These are phyloP conservation scores for Campoletis sonorensis DNA, from an alignment of 1,140 invertebrate genomes.

Conservation along the genomic window DNA sequence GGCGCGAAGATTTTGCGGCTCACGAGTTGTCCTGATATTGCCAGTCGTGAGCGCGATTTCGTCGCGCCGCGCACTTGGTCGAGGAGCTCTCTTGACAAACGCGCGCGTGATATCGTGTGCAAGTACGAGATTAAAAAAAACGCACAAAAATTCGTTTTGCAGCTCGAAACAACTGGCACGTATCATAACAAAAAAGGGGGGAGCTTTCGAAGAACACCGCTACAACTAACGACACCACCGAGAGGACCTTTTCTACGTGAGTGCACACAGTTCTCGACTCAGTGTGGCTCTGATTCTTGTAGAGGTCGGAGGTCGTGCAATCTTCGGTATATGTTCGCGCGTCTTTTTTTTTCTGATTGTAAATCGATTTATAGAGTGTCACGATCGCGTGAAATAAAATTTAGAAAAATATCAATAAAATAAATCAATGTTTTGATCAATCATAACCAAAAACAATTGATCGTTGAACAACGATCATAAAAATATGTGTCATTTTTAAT, in stretches of 20 bases:
- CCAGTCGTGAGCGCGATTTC: constrained; percentile 70
- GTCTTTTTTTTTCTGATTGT: background rate
- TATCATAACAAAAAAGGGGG: background rate
- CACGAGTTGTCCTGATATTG: constrained; percentile 60
- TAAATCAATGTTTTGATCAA: too few species aligned
- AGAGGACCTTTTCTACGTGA: background rate
- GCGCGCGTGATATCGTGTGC: background rate
- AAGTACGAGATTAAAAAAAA: background rate
- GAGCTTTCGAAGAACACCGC: background rate
- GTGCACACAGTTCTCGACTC: background rate
- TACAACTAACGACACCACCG: background rate
- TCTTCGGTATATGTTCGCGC: background rate
- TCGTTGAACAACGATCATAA: too few species aligned
- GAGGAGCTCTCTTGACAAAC: background rate
- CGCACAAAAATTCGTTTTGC: background rate
- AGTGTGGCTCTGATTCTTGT: constrained; percentile 23
- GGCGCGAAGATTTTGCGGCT: constrained; percentile 61
- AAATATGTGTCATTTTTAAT: too few species aligned
- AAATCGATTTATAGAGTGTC: too few species aligned
- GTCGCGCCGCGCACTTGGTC: constrained; percentile 62
- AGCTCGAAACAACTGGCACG: background rate
- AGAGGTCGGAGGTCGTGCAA: constrained; percentile 37
- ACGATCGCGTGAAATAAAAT: too few species aligned
- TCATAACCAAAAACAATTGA: too few species aligned
- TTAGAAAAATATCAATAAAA: too few species aligned